Conservation (phyloP, 2,888 invertebrate genomes). For the Neoitamus cyanurus region DNA sequence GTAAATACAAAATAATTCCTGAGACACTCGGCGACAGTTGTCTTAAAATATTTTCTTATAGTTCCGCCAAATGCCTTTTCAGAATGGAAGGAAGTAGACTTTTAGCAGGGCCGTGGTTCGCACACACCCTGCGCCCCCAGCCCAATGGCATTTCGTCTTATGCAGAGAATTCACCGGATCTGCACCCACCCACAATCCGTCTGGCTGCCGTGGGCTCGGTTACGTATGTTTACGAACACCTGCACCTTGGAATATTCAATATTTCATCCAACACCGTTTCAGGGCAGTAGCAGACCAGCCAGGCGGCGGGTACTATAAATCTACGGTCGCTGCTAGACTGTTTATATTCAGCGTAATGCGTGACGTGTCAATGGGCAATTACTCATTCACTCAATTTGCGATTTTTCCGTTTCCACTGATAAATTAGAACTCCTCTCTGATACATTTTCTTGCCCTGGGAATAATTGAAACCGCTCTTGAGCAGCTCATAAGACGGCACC, state of each 20-base stretch:
- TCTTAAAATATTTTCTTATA: background rate
- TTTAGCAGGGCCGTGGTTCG: background rate
- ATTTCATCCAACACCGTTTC: background rate
- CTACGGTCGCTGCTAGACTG: background rate
- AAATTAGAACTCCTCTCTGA: background rate
- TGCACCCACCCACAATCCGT: background rate
- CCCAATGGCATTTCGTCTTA: background rate
- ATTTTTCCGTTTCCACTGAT: background rate
- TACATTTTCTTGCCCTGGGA: background rate
- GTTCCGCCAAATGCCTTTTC: background rate
- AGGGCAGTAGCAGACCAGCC: background rate
- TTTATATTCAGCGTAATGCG: background rate
- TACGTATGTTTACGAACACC: background rate
- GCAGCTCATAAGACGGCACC: background rate
- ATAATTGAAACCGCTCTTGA: background rate
- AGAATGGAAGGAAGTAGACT: background rate
- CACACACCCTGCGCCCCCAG: background rate
- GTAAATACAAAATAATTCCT: background rate
- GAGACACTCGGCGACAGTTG: background rate
- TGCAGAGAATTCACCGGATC: background rate
- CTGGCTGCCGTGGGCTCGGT: background rate
- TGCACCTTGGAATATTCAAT: background rate
- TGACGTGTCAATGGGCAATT: background rate
- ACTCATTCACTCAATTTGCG: background rate
- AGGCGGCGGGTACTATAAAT: background rate